Percentiles rank a stretch among this genome's conserved stretches.
phyloP scores from a whole-genome alignment of 2,113 vertebrate genomes.

The Synodontis membranacea region DNA sequence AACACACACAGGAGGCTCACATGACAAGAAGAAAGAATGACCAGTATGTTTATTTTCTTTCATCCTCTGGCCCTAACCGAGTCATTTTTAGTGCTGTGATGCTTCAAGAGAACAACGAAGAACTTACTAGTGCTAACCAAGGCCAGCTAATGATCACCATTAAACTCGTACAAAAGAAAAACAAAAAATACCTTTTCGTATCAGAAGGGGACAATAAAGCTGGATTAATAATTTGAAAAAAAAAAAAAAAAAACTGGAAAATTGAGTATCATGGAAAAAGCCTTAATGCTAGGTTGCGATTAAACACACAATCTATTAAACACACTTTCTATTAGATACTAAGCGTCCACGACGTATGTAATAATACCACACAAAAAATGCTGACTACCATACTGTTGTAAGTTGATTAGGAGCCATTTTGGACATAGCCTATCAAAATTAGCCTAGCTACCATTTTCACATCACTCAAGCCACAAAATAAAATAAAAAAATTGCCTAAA shows the following conservation, averaged over 20 bases:
- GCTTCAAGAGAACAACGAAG: not conserved
- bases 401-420: not conserved
- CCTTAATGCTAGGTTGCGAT: no score
- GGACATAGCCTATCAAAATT: not conserved
- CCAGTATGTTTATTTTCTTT: conserved; percentile 8
- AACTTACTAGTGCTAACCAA: not conserved
- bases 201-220: not conserved
- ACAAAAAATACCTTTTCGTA: not conserved
- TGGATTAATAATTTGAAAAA: not conserved
- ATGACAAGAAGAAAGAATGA: not conserved
- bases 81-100: not conserved
- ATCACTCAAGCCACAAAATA: not conserved
- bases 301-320: no score
- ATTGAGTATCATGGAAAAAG: not conserved
- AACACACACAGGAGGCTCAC: not conserved
- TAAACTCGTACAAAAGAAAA: not conserved
- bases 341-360: not conserved
- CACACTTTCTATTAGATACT: no score
- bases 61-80: not conserved
- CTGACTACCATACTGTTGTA: not conserved
- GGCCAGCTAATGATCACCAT: not conserved
- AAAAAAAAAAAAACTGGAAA: not conserved
- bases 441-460: not conserved
- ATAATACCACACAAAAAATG: not conserved
- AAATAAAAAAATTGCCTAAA: not conserved